Base-by-base conservation (phyloP, 2,113 vertebrate genomes). In the Chunga burmeisteri region DNA sequence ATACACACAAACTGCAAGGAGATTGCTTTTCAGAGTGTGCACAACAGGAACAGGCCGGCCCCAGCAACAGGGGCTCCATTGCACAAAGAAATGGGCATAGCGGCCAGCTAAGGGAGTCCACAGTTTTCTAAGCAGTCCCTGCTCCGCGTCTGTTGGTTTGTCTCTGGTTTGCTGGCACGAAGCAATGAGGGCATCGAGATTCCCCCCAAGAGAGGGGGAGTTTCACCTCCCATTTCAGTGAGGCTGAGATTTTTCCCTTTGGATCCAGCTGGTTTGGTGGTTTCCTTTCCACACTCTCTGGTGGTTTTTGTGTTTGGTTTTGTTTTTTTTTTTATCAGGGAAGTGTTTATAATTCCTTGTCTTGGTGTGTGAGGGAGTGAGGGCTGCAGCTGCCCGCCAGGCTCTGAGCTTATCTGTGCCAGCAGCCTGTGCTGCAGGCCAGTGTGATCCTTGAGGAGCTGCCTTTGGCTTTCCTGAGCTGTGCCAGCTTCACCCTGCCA, bases 101-200 rank as follows among this genome's bases (percentile, higher is more conserved):
- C 11, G 14, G 36, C 58, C 40, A 82, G 32, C 53, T 55, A 47
- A 67, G 30, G 67, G 46, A 40, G 17, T 49, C 29, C 34, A 38
- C 5, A 10, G 26, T 59, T 86, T 91, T 38, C 8, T n/a, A 25
- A 52, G 78, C 5, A 1, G 9, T 66, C 38, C 10, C 42, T 3
- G 11, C 40, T 25, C 18, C 1, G 1, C 1, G 4, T 27, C 59
- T 59, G 19, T 36, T 87, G 40, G 10, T 1, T 1, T 68, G 32
- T 50, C 38, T 80, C 66, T 75, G 49, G 19, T 79, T 88, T 70
- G 50, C 46, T 67, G 50, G 12, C 27, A 40, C 4, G 23, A 27
- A 81, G 23, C 20, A 49, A 44, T 2, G 21, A 70, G 34, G 27
- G 13, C 46, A 46, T 53, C 12, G 21, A 56, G 50, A 66, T 84